Evolutionary conservation across 2,888 invertebrate species (phyloP), one percentile per base, ranked within the genome.

Genomic region (Zygaena filipendulae): DNA sequence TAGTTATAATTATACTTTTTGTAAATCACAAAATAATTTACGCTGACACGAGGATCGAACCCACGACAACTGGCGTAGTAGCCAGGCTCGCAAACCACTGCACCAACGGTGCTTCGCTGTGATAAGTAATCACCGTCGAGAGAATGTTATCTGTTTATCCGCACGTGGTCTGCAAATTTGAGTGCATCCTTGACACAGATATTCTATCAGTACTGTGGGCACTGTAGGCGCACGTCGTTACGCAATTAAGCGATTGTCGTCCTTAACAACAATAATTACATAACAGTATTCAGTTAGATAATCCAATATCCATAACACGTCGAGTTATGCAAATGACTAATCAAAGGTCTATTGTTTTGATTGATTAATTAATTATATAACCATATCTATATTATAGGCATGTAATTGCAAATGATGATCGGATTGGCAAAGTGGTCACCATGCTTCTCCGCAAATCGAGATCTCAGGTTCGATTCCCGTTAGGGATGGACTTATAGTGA

Each of bases 141-240:
- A 42, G 38, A 40, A 39, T 44, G 40, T 49, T 59, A 59, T 59
- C 57, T 57, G 49, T 52, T 59, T 57, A 52, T 52, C 43, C 7
- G 16, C 4, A 4, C 44, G 27, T 30, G 30, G 31, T 42, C 38
- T 39, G 45, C 48, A 48, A 52, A 54, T 53, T 53, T 39, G 42
- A 47, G 32, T 42, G 29, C 43, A 56, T 53, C 75, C 72, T 72
- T 75, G 75, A 67, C 74, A 70, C 49, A 61, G 52, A 59, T 69
- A 35, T 35, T 28, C 29, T 33, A 34, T 43, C 43, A 33, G 38
- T 30, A 39, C 36, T 29, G 38, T 43, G 33, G 35, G 30, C 35
- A 44, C 47, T 42, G 43, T 40, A 45, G 43, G 43, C 42, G 38
- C 28, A 39, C 27, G 16, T 29, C 26, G 42, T 60, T 61, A 52